Conservation (phyloP, 2,888 invertebrate genomes). For the Entomobrya proxima region DNA sequence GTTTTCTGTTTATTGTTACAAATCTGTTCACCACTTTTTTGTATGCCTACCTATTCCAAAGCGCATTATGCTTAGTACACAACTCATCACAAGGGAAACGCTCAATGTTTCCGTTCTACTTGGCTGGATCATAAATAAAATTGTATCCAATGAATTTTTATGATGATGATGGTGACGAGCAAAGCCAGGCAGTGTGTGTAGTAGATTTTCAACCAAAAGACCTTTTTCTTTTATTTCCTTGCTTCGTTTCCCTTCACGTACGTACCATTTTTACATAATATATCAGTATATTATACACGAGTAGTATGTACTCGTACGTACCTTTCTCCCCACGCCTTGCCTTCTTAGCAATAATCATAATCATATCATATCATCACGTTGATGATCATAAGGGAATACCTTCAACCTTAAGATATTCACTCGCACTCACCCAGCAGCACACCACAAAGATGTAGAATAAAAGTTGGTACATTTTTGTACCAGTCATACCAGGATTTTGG, state of each 20-base stretch:
- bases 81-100: slow-evolving; percentile 69
- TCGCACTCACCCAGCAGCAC: slow-evolving; percentile 1
- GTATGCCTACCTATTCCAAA: background rate
- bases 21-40: slow-evolving; percentile 35
- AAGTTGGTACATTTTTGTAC: background rate
- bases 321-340: slow-evolving; percentile 17
- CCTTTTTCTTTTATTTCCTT: slow-evolving; percentile 25
- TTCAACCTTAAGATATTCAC: slow-evolving; percentile 66
- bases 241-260: slow-evolving; percentile 37
- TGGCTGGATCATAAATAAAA: slow-evolving; percentile 73
- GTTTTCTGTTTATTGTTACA: background rate
- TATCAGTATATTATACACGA: slow-evolving; percentile 15
- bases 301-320: slow-evolving; percentile 11
- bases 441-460: background rate
- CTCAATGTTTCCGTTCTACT: slow-evolving; percentile 74
- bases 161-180: slow-evolving; percentile 74
- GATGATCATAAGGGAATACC: slow-evolving; percentile 59
- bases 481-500: background rate
- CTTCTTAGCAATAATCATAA: slow-evolving; percentile 44
- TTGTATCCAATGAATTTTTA: slow-evolving; percentile 75
- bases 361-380: slow-evolving; percentile 55
- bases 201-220: background rate
- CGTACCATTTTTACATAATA: slow-evolving; percentile 27
- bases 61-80: no score
- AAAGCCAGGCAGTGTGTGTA: slow-evolving; percentile 31